Evolutionary conservation across 2,797 vertebrate species (phyloP).

Genomic region (Podarcis lilfordi): DNA sequence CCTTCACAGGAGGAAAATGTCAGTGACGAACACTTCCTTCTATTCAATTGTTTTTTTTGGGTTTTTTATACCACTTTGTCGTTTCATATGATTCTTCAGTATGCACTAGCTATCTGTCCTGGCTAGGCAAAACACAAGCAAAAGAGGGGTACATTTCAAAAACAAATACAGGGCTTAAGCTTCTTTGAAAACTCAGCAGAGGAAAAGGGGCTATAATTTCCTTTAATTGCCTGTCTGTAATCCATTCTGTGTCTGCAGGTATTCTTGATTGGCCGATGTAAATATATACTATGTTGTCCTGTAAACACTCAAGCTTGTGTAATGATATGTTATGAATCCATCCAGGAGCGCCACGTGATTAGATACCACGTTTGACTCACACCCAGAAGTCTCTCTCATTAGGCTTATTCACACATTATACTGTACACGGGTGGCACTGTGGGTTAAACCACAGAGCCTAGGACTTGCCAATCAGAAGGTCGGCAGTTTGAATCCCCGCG

Average conservation of each 20-base stretch:
- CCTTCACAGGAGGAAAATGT: conserved; percentile 85
- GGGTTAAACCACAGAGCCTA: too few relatives aligned
- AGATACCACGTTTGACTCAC: conserved; percentile 31
- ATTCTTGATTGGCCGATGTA: conserved; percentile 49
- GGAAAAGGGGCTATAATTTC: conserved; percentile 49
- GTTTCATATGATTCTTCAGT: conserved; percentile 76
- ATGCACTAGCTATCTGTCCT: conserved; percentile 74
- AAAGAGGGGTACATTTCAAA: conserved; percentile 53
- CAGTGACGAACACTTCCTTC: conserved; percentile 91
- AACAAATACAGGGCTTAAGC: conserved; percentile 22
- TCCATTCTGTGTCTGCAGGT: conserved; percentile 55
- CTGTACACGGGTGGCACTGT: too few relatives aligned
- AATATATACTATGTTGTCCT: conserved; percentile 38
- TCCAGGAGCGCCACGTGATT: conserved; percentile 46
- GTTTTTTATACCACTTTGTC: conserved; percentile 78
- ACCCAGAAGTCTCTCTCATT: not conserved
- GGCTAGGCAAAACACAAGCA: conserved; percentile 64
- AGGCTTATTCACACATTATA: not conserved
- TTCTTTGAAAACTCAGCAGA: conserved; percentile 13
- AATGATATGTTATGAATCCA: conserved; percentile 33
- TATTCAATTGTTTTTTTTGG: conserved; percentile 88
- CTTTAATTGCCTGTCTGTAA: conserved; percentile 50
- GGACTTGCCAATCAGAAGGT: too few relatives aligned
- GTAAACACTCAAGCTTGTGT: conserved; percentile 48
- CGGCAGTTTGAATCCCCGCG: too few relatives aligned